Evolutionary conservation across 1,140 invertebrate genomes (phyloP), one percentile per base, ranked within the genome.

Genomic region (Hypsibius dujardini): DNA sequence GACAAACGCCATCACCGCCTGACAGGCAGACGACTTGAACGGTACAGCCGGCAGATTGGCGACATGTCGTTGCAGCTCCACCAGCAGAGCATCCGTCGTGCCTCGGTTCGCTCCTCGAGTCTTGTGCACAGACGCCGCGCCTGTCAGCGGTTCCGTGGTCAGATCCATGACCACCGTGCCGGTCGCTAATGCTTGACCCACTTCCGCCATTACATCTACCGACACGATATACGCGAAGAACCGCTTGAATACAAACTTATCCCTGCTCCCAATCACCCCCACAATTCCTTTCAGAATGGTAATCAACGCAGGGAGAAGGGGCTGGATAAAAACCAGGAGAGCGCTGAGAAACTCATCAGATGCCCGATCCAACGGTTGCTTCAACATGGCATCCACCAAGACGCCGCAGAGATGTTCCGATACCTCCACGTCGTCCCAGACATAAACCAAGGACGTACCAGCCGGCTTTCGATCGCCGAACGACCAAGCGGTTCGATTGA

Each of bases 181-280:
- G 12, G 45, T 3, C 7, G 45, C 3, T 12, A 12, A 12, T 28
- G 28, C 28, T 28, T 28, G 28, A 67, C 62, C 42, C 7, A 67
- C 7, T 67, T 67, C 62, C 3, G 12, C 42, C 12, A 67, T 45
- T 7, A 67, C 45, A 15, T 67, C 62, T 42, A 42, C 12, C 3
- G 12, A 15, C 12, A 12, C 7, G 45, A 67, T 67, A 67, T 15
- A 67, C 12, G 12, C 42, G 62, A 67, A 67, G 42, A 67, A 67
- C 62, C 45, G 62, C 42, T 45, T 67, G 62, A 67, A 67, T 3
- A 45, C 12, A 67, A 67, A 67, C 62, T 67, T 67, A 7, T 67
- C 12, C 62, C 62, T 12, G 12, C 3, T 45, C 42, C 7, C 12
- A 12, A 67, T 7, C 12, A 42, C 62, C 12, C 12, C 42, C 3